Base-by-base conservation (phyloP, 2,797 vertebrate genomes). In the Eutrigla gurnardus region DNA sequence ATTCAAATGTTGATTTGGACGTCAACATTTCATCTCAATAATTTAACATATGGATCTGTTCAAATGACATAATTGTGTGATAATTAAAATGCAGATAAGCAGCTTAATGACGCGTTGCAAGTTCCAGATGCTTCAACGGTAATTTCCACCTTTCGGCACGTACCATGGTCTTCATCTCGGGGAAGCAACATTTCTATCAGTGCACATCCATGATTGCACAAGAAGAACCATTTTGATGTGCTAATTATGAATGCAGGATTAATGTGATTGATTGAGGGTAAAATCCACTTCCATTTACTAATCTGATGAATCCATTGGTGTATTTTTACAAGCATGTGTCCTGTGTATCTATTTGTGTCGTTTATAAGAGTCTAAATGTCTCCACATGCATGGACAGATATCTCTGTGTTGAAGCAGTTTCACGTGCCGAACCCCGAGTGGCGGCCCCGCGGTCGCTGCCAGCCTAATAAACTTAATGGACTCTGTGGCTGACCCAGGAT, bases 381-480 rank as follows among this genome's bases (percentile, higher is more conserved):
- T 62, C 18, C n/a, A 32, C 47, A 33, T 10, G 13, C 49, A 17
- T 42, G 42, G 53, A 4, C 35, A 61, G 53, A 70, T 75, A 8
- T 52, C 39, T 15, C 8, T 49, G 52, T 14, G 39, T 70, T 67
- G 75, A 45, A 49, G 69, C 13, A 5, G 62, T 70, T 71, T 85
- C 65, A 2, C 57, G 39, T 36, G 18, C 42, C 65, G 61, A 36
- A 85, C 72, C 77, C 77, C 12, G 9, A 83, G 66, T 18, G 37
- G 67, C 57, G 77, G 57, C 65, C 65, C 46, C 1, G 46, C 1
- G 2, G 63, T 59, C 50, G 6, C 79, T 75, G 81, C 77, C 85
- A 81, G 77, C 64, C 76, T 88, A 90, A 92, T 93, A 92, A 91
- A 92, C 77, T 77, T 89, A 84, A 90, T 88, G 84, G 80, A 87